Conservation (phyloP, 2,888 invertebrate genomes). For the Latrodectus hesperus region DNA sequence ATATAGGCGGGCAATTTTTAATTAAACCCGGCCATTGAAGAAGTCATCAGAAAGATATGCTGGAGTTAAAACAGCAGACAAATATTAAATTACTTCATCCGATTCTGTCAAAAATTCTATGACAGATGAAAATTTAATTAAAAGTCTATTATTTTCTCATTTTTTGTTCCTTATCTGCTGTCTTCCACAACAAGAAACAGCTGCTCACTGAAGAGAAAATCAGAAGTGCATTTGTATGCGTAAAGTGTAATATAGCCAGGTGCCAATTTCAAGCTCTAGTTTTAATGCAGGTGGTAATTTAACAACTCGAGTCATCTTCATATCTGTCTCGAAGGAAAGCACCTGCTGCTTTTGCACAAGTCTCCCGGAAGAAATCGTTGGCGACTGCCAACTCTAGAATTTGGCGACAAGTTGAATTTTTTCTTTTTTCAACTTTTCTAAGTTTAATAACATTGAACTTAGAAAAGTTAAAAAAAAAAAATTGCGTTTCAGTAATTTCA, state of each 20-base stretch:
- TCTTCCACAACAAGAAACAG: constrained; percentile 5
- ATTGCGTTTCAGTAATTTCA: too few relatives aligned
- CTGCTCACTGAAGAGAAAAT: constrained; percentile 17
- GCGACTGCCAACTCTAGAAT: neutral
- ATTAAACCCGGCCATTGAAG: neutral
- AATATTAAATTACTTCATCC: constrained; percentile 3
- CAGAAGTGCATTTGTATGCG: constrained; percentile 45
- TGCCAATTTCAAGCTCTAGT: constrained; percentile 47
- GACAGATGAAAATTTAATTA: constrained; percentile 40
- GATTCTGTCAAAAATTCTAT: neutral
- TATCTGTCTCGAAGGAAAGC: constrained; percentile 29
- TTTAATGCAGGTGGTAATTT: constrained; percentile 54
- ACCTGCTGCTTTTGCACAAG: constrained; percentile 44
- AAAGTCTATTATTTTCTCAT: constrained; percentile 16
- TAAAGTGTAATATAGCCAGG: constrained; percentile 28
- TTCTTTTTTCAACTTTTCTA: too few relatives aligned
- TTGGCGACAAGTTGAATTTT: too few relatives aligned
- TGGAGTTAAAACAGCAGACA: neutral
- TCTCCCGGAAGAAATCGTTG: constrained; percentile 6
- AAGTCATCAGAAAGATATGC: neutral
- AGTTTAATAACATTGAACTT: too few relatives aligned
- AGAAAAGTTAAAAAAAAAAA: too few relatives aligned
- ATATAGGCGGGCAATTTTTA: neutral
- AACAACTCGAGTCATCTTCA: constrained; percentile 25
- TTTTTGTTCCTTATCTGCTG: constrained; percentile 25